Conservation (phyloP, 2,113 vertebrate species). For the Machaerirhynchus nigripectus region DNA sequence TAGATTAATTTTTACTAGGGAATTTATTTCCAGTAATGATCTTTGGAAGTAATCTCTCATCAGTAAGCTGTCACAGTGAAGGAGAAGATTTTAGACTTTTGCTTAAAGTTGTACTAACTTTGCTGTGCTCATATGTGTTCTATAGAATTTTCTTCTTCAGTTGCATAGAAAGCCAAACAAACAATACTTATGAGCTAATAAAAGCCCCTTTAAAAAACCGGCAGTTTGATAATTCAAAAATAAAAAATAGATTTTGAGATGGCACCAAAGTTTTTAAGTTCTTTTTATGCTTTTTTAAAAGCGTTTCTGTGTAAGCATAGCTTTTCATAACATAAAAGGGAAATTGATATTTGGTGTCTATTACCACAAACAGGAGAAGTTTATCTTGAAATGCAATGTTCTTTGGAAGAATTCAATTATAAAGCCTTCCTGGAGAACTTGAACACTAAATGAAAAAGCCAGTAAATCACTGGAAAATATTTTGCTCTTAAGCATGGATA, state of each 20-base stretch:
- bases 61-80: conserved; percentile 15
- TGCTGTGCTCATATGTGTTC: neutral
- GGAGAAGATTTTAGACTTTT: neutral
- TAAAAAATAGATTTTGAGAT: neutral
- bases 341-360: neutral
- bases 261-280: neutral
- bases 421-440: neutral
- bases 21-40: conserved; percentile 71
- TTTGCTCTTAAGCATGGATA: neutral
- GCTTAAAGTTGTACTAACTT: neutral
- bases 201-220: neutral
- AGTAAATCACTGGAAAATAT: neutral
- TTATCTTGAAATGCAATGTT: neutral
- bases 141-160: neutral
- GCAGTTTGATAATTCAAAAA: neutral
- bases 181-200: neutral
- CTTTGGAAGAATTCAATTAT: neutral
- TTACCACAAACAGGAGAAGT: neutral
- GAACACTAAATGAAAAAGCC: neutral
- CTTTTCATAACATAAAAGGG: neutral
- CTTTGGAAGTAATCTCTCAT: conserved; percentile 61
- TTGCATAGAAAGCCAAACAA: neutral
- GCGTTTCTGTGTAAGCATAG: neutral
- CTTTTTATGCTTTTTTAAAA: neutral
- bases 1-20: conserved; percentile 60